phyloP scores from a whole-genome alignment of 2,888 invertebrate genomes.

The Lepeophtheirus nordmannii region DNA sequence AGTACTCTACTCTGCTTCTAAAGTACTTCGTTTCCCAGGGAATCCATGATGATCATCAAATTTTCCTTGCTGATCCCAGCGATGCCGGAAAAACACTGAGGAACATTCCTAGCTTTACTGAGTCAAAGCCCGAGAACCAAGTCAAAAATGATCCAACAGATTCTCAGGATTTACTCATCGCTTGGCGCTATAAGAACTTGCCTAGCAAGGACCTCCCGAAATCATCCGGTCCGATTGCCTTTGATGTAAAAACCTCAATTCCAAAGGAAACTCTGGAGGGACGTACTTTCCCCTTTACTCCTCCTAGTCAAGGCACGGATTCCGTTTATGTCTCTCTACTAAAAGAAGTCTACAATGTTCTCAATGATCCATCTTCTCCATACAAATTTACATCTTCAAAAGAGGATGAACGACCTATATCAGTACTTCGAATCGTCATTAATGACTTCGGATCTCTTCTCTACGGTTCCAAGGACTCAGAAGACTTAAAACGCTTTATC shows the following conservation, averaged over 20 bases:
- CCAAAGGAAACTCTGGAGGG: slow-evolving; percentile 3
- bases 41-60: background rate
- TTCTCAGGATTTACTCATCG: background rate
- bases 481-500: background rate
- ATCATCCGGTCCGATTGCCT: background rate
- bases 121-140: background rate
- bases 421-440: background rate
- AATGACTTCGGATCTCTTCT: background rate
- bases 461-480: background rate
- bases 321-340: background rate
- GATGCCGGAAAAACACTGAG: background rate
- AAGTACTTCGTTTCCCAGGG: background rate
- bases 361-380: background rate
- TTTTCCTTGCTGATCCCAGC: background rate
- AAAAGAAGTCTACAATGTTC: background rate
- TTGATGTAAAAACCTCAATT: background rate
- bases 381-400: background rate
- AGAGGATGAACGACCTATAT: background rate
- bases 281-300: background rate
- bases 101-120: background rate
- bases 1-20: background rate
- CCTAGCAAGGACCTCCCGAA: background rate
- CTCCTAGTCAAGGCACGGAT: background rate
- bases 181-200: background rate
- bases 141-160: background rate